Percentiles rank a stretch among this genome's conserved stretches.
phyloP scores from a whole-genome alignment of 2,888 invertebrate genomes.

The Zhuqinia jingwanae region DNA sequence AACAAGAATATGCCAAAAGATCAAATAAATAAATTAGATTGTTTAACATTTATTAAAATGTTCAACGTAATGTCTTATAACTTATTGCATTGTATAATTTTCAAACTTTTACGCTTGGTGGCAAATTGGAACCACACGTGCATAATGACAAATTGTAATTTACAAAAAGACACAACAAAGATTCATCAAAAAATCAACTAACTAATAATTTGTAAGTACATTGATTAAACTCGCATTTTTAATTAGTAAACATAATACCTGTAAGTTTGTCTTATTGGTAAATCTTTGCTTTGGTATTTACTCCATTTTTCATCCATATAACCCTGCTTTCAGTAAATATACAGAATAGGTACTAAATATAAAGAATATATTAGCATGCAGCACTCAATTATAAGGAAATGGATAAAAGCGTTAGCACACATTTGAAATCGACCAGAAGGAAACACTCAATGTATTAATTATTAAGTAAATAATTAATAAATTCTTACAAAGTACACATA shows the following conservation, averaged over 20 bases:
- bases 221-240: not conserved
- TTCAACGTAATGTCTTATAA: constrained; percentile 38
- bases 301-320: not conserved
- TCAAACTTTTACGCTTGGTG: not conserved
- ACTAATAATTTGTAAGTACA: not conserved
- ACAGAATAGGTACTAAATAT: too few relatives aligned
- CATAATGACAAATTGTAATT: constrained; percentile 30
- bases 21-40: too few relatives aligned
- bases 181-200: not conserved
- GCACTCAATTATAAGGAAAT: too few relatives aligned
- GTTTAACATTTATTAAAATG: constrained; percentile 11
- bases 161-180: not conserved
- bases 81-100: constrained; percentile 66
- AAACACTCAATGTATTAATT: not conserved
- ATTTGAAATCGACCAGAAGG: constrained; percentile 9
- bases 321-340: too few relatives aligned
- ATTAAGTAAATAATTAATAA: too few relatives aligned
- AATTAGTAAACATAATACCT: not conserved
- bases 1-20: too few relatives aligned
- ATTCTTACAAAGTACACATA: too few relatives aligned
- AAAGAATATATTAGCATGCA: too few relatives aligned
- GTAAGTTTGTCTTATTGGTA: constrained; percentile 15
- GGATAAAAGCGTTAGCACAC: not conserved
- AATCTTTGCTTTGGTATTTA: constrained; percentile 18
- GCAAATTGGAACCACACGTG: constrained; percentile 26